These are phyloP conservation scores for Stictocephala bisonia DNA, from an alignment of 2,888 invertebrate species.

Conservation along the genomic window DNA sequence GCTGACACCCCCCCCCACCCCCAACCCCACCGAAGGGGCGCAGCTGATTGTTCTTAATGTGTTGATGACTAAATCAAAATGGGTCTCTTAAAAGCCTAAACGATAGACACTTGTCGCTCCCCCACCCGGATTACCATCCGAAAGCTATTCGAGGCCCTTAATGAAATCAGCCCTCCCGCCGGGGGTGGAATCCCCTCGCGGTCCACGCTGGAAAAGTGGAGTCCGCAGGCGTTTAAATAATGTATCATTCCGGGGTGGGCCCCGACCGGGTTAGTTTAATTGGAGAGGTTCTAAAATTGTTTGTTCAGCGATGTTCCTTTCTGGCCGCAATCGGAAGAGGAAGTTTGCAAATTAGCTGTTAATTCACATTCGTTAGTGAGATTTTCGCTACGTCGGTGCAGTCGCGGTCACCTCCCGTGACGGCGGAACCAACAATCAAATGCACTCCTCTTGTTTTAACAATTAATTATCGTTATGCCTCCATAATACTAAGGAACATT, in stretches of 20 bases:
- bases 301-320: too few species aligned
- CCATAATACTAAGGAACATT: too few species aligned
- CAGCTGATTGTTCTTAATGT: slow-evolving; percentile 41
- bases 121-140: slow-evolving; percentile 55
- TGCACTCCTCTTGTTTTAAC: too few species aligned
- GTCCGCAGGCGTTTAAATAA: slow-evolving; percentile 48
- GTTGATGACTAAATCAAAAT: slow-evolving; percentile 47
- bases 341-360: too few species aligned
- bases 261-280: slow-evolving; percentile 52
- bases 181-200: slow-evolving; percentile 20
- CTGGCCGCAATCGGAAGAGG: too few species aligned
- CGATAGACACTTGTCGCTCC: slow-evolving; percentile 43
- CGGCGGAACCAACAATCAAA: too few species aligned
- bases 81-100: slow-evolving; percentile 49
- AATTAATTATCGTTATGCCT: too few species aligned
- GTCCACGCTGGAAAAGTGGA: slow-evolving; percentile 29
- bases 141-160: slow-evolving; percentile 56
- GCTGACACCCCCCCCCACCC: background rate
- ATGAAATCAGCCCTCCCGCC: slow-evolving; percentile 55
- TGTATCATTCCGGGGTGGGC: slow-evolving; percentile 31
- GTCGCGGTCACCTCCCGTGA: too few species aligned
- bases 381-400: too few species aligned
- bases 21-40: too few species aligned
- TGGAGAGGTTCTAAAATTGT: slow-evolving; percentile 56
- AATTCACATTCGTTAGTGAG: too few species aligned